phyloP scores from a whole-genome alignment of 1,140 invertebrate genomes.

The Chironomus tepperi region DNA sequence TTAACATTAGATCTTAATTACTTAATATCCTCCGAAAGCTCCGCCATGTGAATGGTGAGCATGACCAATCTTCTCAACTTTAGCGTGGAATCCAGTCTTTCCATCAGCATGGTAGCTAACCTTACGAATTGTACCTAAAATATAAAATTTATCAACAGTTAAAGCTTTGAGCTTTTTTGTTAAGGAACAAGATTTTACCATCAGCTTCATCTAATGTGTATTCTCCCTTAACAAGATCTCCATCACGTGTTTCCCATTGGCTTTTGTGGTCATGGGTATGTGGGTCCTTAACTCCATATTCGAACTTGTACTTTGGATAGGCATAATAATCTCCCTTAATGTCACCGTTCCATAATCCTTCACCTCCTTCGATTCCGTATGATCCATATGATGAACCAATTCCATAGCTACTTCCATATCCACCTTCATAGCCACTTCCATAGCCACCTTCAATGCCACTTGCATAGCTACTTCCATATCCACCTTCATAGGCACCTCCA shows the following conservation, averaged over 20 bases:
- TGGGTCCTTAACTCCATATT: slow-evolving; percentile 62
- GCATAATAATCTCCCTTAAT: slow-evolving; percentile 32
- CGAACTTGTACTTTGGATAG: slow-evolving; percentile 60
- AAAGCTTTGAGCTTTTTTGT: too few relatives aligned
- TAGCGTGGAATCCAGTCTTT: slow-evolving; percentile 44
- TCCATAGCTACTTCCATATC: too few relatives aligned
- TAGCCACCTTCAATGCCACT: too few relatives aligned
- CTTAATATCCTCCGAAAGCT: not conserved
- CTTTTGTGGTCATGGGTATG: slow-evolving; percentile 62
- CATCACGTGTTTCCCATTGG: slow-evolving; percentile 52
- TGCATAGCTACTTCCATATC: too few relatives aligned
- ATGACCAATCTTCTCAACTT: slow-evolving; percentile 45
- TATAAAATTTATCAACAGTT: not conserved
- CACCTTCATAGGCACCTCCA: too few relatives aligned
- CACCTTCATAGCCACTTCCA: too few relatives aligned
- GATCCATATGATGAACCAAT: too few relatives aligned
- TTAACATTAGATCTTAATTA: not conserved
- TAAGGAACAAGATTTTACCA: not conserved
- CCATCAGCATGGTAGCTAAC: slow-evolving; percentile 47
- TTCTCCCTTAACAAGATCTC: slow-evolving; percentile 50
- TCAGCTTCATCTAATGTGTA: slow-evolving; percentile 12
- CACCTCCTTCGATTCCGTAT: too few relatives aligned
- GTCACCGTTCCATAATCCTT: not conserved
- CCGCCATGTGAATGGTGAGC: slow-evolving; percentile 38
- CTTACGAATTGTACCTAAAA: slow-evolving; percentile 43